These are phyloP conservation scores for Octomys mimax DNA, from an alignment of 2,797 vertebrate species.

Conservation along the genomic window DNA sequence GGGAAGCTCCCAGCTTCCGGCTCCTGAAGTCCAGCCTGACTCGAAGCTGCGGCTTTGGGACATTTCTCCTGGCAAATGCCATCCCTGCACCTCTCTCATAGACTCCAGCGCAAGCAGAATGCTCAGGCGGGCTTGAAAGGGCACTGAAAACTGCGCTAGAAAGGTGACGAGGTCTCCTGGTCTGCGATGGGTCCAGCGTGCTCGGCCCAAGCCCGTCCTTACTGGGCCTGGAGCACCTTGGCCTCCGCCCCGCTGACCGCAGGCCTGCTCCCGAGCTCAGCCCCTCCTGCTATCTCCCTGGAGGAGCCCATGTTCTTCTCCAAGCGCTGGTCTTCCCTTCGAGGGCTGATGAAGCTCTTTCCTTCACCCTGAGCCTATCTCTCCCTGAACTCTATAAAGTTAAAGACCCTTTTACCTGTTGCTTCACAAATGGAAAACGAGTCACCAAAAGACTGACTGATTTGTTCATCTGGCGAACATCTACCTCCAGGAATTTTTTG, in stretches of 20 bases:
- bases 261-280: background rate
- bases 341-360: background rate
- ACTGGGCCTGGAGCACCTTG: background rate
- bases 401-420: background rate
- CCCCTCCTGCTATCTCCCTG: background rate
- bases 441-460: background rate
- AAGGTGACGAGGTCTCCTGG: accelerated
- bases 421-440: background rate
- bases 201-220: background rate
- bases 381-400: conserved; percentile 1
- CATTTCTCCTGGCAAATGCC: accelerated
- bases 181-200: background rate
- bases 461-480: background rate
- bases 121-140: background rate
- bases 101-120: background rate
- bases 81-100: background rate
- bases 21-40: background rate
- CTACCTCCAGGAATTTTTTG: background rate
- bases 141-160: background rate
- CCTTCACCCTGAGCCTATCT: background rate
- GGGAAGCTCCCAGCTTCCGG: background rate
- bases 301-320: background rate
- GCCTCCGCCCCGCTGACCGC: background rate
- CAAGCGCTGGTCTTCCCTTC: background rate
- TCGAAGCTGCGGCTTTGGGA: background rate